Evolutionary conservation across 2,113 vertebrate species (phyloP).

Genomic region (Caranx melampygus): DNA sequence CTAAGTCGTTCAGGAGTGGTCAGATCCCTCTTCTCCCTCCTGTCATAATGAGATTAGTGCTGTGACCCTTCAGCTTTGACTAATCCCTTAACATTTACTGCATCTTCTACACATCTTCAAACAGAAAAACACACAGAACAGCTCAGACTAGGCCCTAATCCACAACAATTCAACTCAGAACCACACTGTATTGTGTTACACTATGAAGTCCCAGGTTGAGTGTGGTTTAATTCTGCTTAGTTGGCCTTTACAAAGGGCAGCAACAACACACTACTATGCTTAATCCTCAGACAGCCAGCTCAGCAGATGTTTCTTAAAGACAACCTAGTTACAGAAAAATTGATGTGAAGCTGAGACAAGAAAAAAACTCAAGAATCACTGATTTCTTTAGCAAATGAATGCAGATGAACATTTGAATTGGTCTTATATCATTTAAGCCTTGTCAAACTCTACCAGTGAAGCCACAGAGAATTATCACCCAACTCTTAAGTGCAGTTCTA

Average conservation of each 20-base stretch:
- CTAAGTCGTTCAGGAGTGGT: constrained; percentile 56
- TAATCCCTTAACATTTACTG: constrained; percentile 76
- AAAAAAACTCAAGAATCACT: background rate
- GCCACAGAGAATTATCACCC: background rate
- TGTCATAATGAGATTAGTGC: constrained; percentile 77
- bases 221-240: constrained; percentile 26
- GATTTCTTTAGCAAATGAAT: background rate
- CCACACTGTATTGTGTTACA: background rate
- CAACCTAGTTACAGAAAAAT: constrained; percentile 2
- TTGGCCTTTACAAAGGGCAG: constrained; percentile 30
- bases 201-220: background rate
- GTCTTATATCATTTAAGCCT: background rate
- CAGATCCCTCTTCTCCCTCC: constrained; percentile 61
- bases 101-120: constrained; percentile 58
- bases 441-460: background rate
- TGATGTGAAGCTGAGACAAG: background rate
- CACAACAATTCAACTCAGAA: constrained; percentile 27
- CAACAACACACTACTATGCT: constrained; percentile 9
- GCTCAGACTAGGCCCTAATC: constrained; percentile 36
- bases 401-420: background rate
- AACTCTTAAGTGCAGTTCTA: background rate
- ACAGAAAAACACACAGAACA: constrained; percentile 55
- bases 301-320: constrained; percentile 27
- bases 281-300: constrained; percentile 22
- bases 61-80: constrained; percentile 76